phyloP scores from a whole-genome alignment of 2,797 vertebrate species.

The Emys orbicularis region DNA sequence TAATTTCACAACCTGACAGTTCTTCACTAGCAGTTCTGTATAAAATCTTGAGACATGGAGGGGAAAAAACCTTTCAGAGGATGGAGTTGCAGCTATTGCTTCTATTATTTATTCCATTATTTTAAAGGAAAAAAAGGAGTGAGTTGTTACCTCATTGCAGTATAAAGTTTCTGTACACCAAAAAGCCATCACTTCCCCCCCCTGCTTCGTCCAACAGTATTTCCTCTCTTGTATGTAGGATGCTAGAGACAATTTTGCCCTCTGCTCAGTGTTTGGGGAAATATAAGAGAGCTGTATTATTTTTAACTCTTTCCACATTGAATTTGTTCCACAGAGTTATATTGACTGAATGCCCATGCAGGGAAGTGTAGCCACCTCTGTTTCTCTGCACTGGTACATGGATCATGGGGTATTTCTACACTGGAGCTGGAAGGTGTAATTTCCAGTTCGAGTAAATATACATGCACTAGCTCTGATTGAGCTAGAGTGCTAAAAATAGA shows the following conservation, averaged over 20 bases:
- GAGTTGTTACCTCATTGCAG: background rate
- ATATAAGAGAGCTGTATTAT: background rate
- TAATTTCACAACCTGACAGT: background rate
- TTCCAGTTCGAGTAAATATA: background rate
- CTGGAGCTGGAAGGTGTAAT: background rate
- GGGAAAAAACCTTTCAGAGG: background rate
- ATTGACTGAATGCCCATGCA: background rate
- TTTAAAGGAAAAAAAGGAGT: background rate
- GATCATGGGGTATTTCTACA: background rate
- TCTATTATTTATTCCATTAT: background rate
- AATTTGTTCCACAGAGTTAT: background rate
- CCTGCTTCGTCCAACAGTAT: background rate
- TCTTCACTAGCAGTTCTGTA: background rate
- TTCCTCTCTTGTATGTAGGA: background rate
- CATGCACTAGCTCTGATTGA: background rate
- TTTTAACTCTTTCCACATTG: background rate
- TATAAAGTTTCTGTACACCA: background rate
- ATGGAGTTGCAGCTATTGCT: background rate
- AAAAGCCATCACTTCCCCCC: background rate
- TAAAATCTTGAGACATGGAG: background rate
- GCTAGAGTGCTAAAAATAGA: background rate
- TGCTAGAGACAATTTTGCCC: background rate
- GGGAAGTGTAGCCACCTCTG: background rate
- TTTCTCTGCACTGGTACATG: background rate
- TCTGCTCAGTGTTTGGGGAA: rapidly evolving